Evolutionary conservation across 2,888 invertebrate genomes (phyloP), one percentile per base, ranked within the genome.

Genomic region (Terebella lapidaria): DNA sequence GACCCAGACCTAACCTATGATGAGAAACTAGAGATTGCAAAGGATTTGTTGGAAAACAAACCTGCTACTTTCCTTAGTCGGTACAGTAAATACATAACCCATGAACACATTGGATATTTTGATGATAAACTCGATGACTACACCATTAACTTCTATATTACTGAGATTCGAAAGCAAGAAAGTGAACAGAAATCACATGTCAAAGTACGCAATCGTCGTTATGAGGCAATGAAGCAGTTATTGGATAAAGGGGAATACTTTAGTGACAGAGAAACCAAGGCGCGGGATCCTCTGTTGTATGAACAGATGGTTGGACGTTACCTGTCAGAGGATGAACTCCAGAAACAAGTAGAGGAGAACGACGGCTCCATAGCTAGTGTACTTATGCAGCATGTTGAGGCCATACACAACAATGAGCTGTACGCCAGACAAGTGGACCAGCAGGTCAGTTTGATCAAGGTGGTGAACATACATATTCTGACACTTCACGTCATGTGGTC

Each of bases 231-330:
- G 74, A 84, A 87, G 71, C 84, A 87, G 71, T 79, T 94, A 66
- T 83, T 89, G 45, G 82, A 84, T 56, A 85, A 87, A 30, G 67
- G 67, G 10, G 66, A 67, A 22, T 67, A 67, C 45, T 67, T 96
- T 74, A 89, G 89, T 76, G 94, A 95, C 78, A 87, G 86, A 62
- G 90, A 92, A 83, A 96, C 96, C 95, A 91, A 92, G 87, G 88
- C 87, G 68, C 83, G 96, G 62, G 91, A 93, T 79, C 96, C 95
- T 0, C 83, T 91, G 57, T 81, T 95, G 0, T 96, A 92, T 81
- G 91, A 95, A 66, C 90, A 94, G 72, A 83, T 96, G 68, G 85
- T 96, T 49, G 95, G 94, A 0, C 89, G 89, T 72, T 93, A 89
- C 79, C 80, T 94, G 67, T 87, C 89, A 1, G 87, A 88, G 60